These are phyloP conservation scores for Elysia crispata DNA, from an alignment of 2,888 invertebrate genomes.

Conservation along the genomic window DNA sequence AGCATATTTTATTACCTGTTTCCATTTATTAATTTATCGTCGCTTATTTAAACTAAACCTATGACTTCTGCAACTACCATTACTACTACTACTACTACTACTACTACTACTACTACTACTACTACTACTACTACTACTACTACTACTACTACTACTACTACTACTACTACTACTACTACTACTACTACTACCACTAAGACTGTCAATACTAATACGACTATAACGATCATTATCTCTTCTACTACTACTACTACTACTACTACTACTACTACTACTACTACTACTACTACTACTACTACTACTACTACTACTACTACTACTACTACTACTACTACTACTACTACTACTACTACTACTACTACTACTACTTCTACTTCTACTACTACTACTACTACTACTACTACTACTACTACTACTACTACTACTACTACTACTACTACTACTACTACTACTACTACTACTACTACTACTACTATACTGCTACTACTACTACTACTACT, in stretches of 20 bases:
- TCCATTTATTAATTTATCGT: no score
- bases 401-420: conserved; percentile 13
- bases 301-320: conserved; percentile 25
- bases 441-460: not conserved
- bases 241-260: not conserved
- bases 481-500: not conserved
- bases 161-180: no score
- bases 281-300: not conserved
- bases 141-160: no score
- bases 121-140: no score
- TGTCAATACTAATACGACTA: no score
- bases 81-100: no score
- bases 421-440: not conserved
- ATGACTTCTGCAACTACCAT: no score
- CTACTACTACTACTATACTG: not conserved
- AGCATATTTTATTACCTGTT: no score
- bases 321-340: conserved; percentile 39
- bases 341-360: conserved; percentile 36
- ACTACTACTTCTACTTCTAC: conserved; percentile 14
- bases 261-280: not conserved
- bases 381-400: conserved; percentile 19
- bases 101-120: no score
- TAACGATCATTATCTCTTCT: no score
- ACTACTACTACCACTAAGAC: no score
- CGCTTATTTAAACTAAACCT: no score